These are phyloP conservation scores for Hipparchia semele DNA, from an alignment of 2,888 invertebrate species.

Conservation along the genomic window DNA sequence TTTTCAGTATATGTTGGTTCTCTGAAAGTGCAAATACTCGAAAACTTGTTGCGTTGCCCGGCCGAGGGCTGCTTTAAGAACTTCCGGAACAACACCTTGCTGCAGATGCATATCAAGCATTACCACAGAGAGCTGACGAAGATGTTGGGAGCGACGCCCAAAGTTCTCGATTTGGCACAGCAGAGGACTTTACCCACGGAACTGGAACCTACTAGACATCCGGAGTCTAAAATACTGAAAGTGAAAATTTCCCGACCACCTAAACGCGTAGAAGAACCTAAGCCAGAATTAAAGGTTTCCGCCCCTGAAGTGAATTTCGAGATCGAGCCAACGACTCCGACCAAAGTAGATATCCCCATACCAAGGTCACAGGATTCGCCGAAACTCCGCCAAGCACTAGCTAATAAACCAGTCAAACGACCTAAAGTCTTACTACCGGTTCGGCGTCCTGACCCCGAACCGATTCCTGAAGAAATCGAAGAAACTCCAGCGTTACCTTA, in stretches of 20 bases:
- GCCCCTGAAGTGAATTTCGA: constrained; percentile 28
- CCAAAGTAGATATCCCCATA: constrained; percentile 45
- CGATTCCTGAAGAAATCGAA: constrained; percentile 42
- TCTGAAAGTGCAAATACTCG: constrained; percentile 86
- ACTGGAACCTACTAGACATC: constrained; percentile 41
- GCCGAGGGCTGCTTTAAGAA: constrained; percentile 93
- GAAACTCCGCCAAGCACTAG: constrained; percentile 63
- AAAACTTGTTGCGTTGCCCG: constrained; percentile 88
- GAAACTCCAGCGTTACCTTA: constrained; percentile 34
- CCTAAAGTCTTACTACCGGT: constrained; percentile 71
- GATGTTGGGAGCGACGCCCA: constrained; percentile 90
- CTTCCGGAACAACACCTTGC: constrained; percentile 94
- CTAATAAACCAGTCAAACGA: constrained; percentile 64
- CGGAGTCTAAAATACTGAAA: constrained; percentile 59
- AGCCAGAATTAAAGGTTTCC: constrained; percentile 45
- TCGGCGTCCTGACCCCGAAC: constrained; percentile 52
- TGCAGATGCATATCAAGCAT: constrained; percentile 97
- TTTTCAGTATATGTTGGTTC: constrained; percentile 82
- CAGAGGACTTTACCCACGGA: constrained; percentile 84
- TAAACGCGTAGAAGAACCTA: constrained; percentile 56
- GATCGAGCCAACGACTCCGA: not conserved
- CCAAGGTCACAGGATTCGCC: constrained; percentile 62
- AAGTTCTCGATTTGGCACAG: constrained; percentile 93
- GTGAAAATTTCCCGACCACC: constrained; percentile 65
- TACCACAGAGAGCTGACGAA: constrained; percentile 93